Conservation (phyloP, 2,888 invertebrate genomes). For the Dicranocentrus wangi region DNA sequence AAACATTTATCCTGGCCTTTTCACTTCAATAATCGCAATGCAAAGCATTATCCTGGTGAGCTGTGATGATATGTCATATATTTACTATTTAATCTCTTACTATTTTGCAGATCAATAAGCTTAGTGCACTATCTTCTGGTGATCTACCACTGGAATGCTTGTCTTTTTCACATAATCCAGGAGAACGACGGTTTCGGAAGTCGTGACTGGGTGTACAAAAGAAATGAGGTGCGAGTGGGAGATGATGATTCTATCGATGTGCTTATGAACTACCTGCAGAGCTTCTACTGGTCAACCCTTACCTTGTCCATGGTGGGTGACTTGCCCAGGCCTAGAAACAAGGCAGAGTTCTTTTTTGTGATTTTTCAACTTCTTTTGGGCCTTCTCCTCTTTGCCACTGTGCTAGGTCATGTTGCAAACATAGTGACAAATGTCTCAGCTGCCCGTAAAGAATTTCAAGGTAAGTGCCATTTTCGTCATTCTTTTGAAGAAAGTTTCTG, state of each 20-base stretch:
- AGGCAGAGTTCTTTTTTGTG: conserved; percentile 91
- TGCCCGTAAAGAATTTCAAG: conserved; percentile 98
- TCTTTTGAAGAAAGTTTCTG: too few species aligned
- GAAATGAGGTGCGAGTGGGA: conserved; percentile 80
- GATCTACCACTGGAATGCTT: conserved; percentile 99
- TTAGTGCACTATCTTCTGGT: conserved; percentile 96
- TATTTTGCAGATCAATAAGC: conserved; percentile 84
- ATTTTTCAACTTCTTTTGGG: conserved; percentile 95
- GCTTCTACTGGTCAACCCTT: conserved; percentile 98
- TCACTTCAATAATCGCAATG: too few species aligned
- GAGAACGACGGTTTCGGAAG: conserved; percentile 96
- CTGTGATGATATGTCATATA: too few species aligned
- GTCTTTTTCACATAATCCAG: conserved; percentile 96
- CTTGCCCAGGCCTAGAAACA: conserved; percentile 91
- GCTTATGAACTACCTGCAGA: conserved; percentile 95
- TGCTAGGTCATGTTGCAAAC: conserved; percentile 97
- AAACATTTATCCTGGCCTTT: too few species aligned
- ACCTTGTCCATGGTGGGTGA: conserved; percentile 97
- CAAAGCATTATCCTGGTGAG: too few species aligned
- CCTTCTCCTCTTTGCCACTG: conserved; percentile 94
- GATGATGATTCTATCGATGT: conserved; percentile 83
- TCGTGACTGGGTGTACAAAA: conserved; percentile 88
- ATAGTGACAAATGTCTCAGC: conserved; percentile 98
- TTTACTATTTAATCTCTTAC: too few species aligned
- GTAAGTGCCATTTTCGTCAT: conserved; percentile 80